Conservation (phyloP, 1,140 invertebrate species). For the Copidosoma floridanum region DNA sequence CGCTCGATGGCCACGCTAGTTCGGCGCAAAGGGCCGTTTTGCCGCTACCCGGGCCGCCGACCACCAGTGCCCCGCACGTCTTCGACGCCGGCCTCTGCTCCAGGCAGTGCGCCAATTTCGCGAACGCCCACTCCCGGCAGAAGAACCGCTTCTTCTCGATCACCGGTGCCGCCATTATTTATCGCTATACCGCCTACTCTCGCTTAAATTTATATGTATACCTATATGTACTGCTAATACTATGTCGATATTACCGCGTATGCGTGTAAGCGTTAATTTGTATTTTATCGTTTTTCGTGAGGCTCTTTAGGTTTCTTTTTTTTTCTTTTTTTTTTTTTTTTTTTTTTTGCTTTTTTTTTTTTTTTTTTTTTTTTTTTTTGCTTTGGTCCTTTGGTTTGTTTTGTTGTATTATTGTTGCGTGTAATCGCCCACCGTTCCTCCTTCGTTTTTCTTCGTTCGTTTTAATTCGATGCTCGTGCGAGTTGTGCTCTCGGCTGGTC, state of each 20-base stretch:
- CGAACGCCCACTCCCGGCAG: constrained; percentile 92
- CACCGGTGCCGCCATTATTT: constrained; percentile 53
- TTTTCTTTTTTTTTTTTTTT: not conserved
- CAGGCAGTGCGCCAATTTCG: constrained; percentile 87
- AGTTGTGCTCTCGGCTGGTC: too few relatives aligned
- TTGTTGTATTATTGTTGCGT: too few relatives aligned
- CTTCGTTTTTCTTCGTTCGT: too few relatives aligned
- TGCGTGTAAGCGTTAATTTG: too few relatives aligned
- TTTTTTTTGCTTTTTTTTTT: not conserved
- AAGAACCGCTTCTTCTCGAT: constrained; percentile 69
- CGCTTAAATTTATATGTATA: too few relatives aligned
- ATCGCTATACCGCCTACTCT: too few relatives aligned
- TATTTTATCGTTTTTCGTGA: too few relatives aligned
- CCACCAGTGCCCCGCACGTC: constrained; percentile 77
- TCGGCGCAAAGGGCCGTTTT: constrained; percentile 83
- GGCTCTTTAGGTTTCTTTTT: too few relatives aligned
- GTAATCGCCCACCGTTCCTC: too few relatives aligned
- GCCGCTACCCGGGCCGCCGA: constrained; percentile 87
- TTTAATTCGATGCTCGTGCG: too few relatives aligned
- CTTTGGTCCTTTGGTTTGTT: not conserved
- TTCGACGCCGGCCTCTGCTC: constrained; percentile 77
- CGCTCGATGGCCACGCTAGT: constrained; percentile 70
- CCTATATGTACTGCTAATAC: too few relatives aligned
- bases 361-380: not conserved
- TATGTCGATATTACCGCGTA: too few relatives aligned